Conservation (phyloP, 2,113 vertebrate species). For the Cyprinodon tularosa region DNA sequence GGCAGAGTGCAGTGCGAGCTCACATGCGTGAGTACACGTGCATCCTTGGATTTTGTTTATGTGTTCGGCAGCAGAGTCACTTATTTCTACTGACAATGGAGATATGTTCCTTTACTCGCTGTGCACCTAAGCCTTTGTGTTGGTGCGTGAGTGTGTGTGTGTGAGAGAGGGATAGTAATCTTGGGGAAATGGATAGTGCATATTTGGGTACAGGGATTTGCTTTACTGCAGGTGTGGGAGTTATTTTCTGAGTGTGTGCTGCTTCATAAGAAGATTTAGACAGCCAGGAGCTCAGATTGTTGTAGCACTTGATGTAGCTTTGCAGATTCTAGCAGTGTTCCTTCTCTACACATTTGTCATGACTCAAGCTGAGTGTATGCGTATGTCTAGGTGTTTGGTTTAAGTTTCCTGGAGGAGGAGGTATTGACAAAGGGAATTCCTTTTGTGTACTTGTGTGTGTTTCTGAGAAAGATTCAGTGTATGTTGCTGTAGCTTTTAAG, state of each 20-base stretch:
- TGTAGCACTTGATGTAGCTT: conserved; percentile 55
- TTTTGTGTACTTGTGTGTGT: conserved; percentile 46
- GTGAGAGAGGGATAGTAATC: conserved; percentile 1
- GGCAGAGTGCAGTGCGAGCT: conserved; percentile 12
- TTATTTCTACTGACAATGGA: conserved; percentile 36
- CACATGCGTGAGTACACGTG: conserved; percentile 40
- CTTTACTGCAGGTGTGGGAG: conserved; percentile 71
- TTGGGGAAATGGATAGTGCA: conserved; percentile 24
- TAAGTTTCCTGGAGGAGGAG: conserved; percentile 64
- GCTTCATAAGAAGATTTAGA: conserved; percentile 62
- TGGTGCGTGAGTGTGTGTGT: conserved; percentile 1
- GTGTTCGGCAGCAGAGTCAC: conserved; percentile 36
- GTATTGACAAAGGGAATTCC: conserved; percentile 65
- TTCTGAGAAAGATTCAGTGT: conserved; percentile 7
- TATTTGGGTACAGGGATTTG: conserved; percentile 43
- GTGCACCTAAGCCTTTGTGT: conserved; percentile 16
- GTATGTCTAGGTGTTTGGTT: conserved; percentile 22
- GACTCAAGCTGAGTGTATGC: conserved; percentile 22
- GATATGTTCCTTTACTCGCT: conserved; percentile 38
- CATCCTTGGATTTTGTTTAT: conserved; percentile 55
- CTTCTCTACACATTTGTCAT: conserved; percentile 64
- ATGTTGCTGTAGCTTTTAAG: not conserved
- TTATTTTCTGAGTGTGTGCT: conserved; percentile 55
- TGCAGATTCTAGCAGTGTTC: conserved; percentile 60
- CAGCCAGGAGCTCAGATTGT: conserved; percentile 62